These are phyloP conservation scores for Microcebus ravelobensis DNA, from an alignment of 2,113 vertebrate species.

Conservation along the genomic window DNA sequence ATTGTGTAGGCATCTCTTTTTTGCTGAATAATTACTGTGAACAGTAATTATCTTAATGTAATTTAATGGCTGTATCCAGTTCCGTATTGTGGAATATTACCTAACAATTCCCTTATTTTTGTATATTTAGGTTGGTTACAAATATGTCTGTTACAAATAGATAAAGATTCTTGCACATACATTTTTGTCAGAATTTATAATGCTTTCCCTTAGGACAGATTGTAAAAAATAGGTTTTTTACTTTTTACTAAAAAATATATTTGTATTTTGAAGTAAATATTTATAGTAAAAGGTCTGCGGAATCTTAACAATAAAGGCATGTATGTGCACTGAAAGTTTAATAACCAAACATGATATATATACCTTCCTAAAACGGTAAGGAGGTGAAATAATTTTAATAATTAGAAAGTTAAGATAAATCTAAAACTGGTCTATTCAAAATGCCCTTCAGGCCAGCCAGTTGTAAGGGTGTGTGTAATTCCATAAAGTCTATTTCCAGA, in stretches of 20 bases:
- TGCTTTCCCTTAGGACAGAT: background rate
- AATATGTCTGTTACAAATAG: conserved; percentile 1
- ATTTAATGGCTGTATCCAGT: background rate
- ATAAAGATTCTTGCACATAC: background rate
- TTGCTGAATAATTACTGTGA: background rate
- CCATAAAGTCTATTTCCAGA: background rate
- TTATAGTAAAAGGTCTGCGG: background rate
- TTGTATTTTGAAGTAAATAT: conserved; percentile 30
- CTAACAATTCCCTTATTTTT: background rate
- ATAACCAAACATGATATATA: background rate
- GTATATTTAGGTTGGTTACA: background rate
- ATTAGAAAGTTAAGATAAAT: conserved; percentile 6
- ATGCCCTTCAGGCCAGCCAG: background rate
- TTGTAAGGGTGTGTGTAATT: background rate
- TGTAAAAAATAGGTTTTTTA: background rate
- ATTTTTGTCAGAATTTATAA: background rate
- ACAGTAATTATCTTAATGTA: background rate
- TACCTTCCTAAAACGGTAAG: background rate
- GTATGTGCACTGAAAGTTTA: background rate
- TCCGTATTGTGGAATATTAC: background rate
- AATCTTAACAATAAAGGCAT: background rate
- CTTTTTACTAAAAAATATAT: conserved; percentile 32
- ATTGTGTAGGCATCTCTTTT: background rate
- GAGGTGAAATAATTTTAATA: background rate
- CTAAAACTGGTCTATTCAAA: background rate